Conservation (phyloP, 2,797 vertebrate genomes). For the Etheostoma perlongum region DNA sequence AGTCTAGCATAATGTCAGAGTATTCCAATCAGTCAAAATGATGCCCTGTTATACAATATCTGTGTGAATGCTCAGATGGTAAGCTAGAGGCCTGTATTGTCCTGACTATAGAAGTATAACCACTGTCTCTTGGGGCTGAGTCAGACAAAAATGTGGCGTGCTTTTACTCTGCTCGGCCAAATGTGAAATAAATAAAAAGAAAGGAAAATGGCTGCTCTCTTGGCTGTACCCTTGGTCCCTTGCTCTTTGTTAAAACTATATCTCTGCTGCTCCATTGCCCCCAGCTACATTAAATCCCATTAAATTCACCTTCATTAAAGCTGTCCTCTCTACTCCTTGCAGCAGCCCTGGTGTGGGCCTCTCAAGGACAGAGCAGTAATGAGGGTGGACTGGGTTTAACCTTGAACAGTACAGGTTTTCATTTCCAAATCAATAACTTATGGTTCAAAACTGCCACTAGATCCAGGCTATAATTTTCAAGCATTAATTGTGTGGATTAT, state of each 20-base stretch:
- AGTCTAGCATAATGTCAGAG: background rate
- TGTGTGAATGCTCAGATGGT: slow-evolving; percentile 64
- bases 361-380: slow-evolving; percentile 89
- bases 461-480: slow-evolving; percentile 87
- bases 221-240: slow-evolving; percentile 86
- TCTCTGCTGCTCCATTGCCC: slow-evolving; percentile 89
- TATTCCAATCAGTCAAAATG: slow-evolving; percentile 40
- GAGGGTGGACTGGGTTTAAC: slow-evolving; percentile 89
- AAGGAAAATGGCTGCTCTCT: slow-evolving; percentile 86
- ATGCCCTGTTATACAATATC: slow-evolving; percentile 63
- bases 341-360: slow-evolving; percentile 84
- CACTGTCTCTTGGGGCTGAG: slow-evolving; percentile 81
- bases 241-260: slow-evolving; percentile 91
- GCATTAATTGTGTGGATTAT: slow-evolving; percentile 88
- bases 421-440: slow-evolving; percentile 92
- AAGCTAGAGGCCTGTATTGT: slow-evolving; percentile 62
- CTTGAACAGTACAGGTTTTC: slow-evolving; percentile 90
- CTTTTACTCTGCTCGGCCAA: slow-evolving; percentile 82
- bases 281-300: slow-evolving; percentile 92
- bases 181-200: slow-evolving; percentile 88
- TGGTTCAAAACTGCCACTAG: slow-evolving; percentile 85
- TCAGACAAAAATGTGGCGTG: slow-evolving; percentile 79
- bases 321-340: slow-evolving; percentile 83
- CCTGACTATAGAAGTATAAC: slow-evolving; percentile 71
- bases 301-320: slow-evolving; percentile 93